Evolutionary conservation across 2,113 vertebrate genomes (phyloP).

Genomic region (Phaethon lepturus): DNA sequence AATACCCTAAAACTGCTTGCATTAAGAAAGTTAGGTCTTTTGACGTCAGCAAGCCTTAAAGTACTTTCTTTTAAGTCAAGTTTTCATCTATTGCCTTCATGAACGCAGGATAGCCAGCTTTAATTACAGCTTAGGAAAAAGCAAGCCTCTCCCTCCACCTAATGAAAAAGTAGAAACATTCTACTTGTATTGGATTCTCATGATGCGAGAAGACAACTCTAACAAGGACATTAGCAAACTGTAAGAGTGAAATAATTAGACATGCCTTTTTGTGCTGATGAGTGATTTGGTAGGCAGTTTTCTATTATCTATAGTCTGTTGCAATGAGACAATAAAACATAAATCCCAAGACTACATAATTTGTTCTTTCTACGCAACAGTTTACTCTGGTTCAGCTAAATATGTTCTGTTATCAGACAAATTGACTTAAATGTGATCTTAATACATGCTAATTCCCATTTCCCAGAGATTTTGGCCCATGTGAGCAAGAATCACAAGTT

Average conservation of each 20-base stretch:
- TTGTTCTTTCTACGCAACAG: not conserved
- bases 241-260: slow-evolving; percentile 16
- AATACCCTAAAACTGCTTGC: not conserved
- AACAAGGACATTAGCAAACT: not conserved
- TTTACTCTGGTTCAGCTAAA: not conserved
- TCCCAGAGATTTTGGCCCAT: not conserved
- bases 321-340: not conserved
- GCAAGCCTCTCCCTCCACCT: not conserved
- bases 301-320: not conserved
- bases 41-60: not conserved
- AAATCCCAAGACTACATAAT: not conserved
- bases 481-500: not conserved
- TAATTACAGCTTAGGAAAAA: not conserved
- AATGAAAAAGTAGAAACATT: slow-evolving; percentile 14
- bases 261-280: not conserved
- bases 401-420: not conserved
- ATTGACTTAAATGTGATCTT: not conserved
- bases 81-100: not conserved
- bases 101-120: not conserved
- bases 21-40: not conserved
- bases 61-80: not conserved
- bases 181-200: not conserved
- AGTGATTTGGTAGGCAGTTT: not conserved
- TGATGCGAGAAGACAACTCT: not conserved
- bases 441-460: not conserved